A percentile compares a stretch with the other conserved stretches of the same genome.
These are phyloP conservation scores for Conger conger DNA, from an alignment of 2,113 vertebrate genomes.

Conservation along the genomic window DNA sequence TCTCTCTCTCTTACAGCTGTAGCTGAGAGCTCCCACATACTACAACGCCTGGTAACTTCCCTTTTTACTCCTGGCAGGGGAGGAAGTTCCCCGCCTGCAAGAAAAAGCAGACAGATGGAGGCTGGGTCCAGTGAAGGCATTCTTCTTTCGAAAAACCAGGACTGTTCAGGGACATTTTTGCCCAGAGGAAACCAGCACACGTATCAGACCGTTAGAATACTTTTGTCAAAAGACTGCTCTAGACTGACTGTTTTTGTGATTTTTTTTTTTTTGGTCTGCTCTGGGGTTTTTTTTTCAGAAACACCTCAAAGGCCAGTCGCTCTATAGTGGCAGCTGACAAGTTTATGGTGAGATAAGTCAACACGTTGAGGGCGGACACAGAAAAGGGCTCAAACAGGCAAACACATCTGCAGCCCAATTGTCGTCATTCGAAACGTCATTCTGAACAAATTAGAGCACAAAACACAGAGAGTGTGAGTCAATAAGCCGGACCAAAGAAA, in stretches of 20 bases:
- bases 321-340: constrained; percentile 14
- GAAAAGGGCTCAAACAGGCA: constrained; percentile 29
- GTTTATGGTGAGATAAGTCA: constrained; percentile 55
- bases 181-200: constrained; percentile 41
- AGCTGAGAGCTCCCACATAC: constrained; percentile 60
- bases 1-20: constrained; percentile 50
- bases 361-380: constrained; percentile 27
- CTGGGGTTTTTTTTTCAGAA: constrained; percentile 7
- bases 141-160: constrained; percentile 36
- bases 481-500: not conserved
- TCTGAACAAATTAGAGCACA: constrained; percentile 20
- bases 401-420: constrained; percentile 25
- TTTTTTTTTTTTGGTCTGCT: too few species aligned
- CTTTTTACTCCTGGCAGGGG: constrained; percentile 74
- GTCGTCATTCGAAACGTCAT: constrained; percentile 42
- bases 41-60: constrained; percentile 77
- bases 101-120: constrained; percentile 54
- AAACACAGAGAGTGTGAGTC: constrained; percentile 12
- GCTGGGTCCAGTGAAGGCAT: constrained; percentile 21
- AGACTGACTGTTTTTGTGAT: not conserved
- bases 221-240: not conserved
- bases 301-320: constrained; percentile 7
- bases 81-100: constrained; percentile 48
- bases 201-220: not conserved
- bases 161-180: constrained; percentile 45